These are phyloP conservation scores for Leptopterna dolabrata DNA, from an alignment of 2,888 invertebrate genomes.

Conservation along the genomic window DNA sequence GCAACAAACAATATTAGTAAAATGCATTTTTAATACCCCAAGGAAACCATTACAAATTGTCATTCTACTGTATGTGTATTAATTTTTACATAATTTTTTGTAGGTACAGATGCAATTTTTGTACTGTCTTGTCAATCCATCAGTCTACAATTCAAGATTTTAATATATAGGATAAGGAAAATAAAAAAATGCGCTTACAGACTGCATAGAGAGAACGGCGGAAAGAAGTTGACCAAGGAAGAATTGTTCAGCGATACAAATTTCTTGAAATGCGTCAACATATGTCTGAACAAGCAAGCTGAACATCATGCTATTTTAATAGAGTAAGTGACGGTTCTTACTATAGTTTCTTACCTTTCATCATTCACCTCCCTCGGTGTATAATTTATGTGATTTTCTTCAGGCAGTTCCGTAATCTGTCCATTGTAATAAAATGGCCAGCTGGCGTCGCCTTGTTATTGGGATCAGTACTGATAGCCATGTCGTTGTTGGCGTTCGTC, in stretches of 20 bases:
- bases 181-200: not conserved
- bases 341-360: not conserved
- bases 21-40: no score
- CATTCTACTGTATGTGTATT: no score
- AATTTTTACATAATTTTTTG: not conserved
- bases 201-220: not conserved
- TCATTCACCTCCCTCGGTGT: not conserved
- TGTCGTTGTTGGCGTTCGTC: not conserved
- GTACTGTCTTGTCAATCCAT: not conserved
- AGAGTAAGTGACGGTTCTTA: not conserved
- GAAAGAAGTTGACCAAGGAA: not conserved
- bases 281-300: not conserved
- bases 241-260: not conserved
- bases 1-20: no score
- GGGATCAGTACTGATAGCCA: not conserved
- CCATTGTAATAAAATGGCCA: not conserved
- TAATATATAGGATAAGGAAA: not conserved
- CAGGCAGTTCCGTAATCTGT: not conserved
- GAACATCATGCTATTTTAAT: constrained; percentile 1
- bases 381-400: not conserved
- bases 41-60: not conserved
- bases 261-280: not conserved
- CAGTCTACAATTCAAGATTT: not conserved
- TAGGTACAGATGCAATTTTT: not conserved
- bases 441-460: not conserved